phyloP scores from a whole-genome alignment of 2,888 invertebrate genomes.

The Trachelus iudaicus region DNA sequence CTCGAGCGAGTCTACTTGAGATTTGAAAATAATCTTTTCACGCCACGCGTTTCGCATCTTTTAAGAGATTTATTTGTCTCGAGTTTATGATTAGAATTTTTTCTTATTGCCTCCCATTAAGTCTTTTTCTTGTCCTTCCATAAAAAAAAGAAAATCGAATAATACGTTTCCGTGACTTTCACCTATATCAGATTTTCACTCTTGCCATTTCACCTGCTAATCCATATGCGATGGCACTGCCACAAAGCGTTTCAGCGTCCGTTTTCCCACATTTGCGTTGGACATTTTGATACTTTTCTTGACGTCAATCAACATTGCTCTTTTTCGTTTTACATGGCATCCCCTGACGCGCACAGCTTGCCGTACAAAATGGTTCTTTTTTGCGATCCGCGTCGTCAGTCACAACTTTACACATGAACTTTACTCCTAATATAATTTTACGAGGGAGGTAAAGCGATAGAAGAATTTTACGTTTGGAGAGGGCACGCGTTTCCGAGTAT shows the following conservation, averaged over 20 bases:
- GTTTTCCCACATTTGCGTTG: too few relatives aligned
- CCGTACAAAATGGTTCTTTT: neutral
- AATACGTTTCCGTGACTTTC: neutral
- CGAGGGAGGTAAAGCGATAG: neutral
- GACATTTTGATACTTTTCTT: neutral
- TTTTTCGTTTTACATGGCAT: neutral
- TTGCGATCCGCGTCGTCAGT: neutral
- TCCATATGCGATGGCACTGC: neutral
- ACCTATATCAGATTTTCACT: neutral
- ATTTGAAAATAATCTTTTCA: neutral
- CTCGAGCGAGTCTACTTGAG: neutral
- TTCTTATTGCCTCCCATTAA: neutral
- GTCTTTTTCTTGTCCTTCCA: neutral
- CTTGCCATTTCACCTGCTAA: neutral
- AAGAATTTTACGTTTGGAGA: neutral
- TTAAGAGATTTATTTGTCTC: neutral
- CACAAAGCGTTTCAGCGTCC: neutral
- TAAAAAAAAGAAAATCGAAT: neutral
- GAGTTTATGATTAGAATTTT: neutral
- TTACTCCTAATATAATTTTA: neutral
- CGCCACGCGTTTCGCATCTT: neutral
- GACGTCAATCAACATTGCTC: neutral
- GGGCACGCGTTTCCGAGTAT: neutral
- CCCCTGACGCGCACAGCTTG: neutral
- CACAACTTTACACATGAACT: neutral